phyloP scores from a whole-genome alignment of 2,113 vertebrate genomes.

The Dromiciops gliroides region DNA sequence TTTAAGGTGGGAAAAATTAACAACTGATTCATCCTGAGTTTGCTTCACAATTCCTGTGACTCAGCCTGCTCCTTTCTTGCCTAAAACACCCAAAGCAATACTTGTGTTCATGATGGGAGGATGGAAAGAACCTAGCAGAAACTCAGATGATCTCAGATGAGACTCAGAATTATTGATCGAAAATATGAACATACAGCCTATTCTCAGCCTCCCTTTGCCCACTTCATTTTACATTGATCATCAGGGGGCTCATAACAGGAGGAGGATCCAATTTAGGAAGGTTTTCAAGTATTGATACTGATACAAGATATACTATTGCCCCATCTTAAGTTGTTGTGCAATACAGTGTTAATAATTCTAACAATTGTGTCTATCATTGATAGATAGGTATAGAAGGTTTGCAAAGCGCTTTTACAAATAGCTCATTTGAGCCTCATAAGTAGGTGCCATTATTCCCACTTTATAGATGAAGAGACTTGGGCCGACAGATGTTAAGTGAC shows the following conservation, averaged over 20 bases:
- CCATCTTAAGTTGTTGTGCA: background rate
- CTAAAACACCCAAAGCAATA: background rate
- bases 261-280: background rate
- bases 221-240: background rate
- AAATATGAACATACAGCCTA: background rate
- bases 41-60: background rate
- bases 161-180: background rate
- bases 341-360: background rate
- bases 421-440: background rate
- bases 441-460: background rate
- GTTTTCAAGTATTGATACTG: background rate
- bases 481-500: background rate
- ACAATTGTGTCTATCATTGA: too few species aligned
- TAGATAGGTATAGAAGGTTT: too few species aligned
- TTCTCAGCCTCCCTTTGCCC: background rate
- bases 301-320: background rate
- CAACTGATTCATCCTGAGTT: background rate
- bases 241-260: background rate
- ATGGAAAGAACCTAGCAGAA: background rate
- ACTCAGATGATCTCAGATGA: background rate
- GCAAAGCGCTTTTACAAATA: background rate
- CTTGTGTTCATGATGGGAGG: background rate
- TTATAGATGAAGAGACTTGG: background rate
- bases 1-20: background rate
- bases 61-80: background rate